Evolutionary conservation across 35 echinoderm and acorn worm species (phyloP), one percentile per base, ranked within the genome.

Genomic region (Patiria miniata): DNA sequence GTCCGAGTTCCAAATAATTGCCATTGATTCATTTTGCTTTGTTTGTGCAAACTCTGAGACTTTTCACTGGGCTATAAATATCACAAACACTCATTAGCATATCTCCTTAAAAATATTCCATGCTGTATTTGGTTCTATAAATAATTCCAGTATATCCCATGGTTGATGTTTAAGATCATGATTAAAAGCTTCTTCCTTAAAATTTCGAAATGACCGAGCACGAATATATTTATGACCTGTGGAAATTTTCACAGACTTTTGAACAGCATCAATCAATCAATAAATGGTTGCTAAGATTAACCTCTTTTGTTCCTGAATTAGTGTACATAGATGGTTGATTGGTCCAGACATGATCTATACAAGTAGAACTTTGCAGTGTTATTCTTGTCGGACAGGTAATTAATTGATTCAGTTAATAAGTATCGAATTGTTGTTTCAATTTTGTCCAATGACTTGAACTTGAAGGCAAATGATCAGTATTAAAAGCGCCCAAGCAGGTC

Each of bases 21-120:
- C 44, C 39, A 44, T 81, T 81, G 23, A 81, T 81, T 39, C 79
- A 81, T 81, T 40, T 6, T 44, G 79, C 39, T 4, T 50, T 28
- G 15, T 15, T 81, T 10, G 79, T 81, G 19, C 39, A 40, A 7
- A 81, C 79, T 44, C 51, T 81, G 3, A 81, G 39, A 81, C 51
- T 81, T 40, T n/a, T 81, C 12, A 81, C 39, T 28, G 51, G 39
- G 51, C 39, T 52, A 47, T 81, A 52, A 40, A 52, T 44, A 28
- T 81, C 79, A 81, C 79, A 81, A 38, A 81, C 51, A 28, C 51
- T 52, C 39, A 50, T 81, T 50, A 81, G 51, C 39, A 81, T n/a
- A 47, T 12, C 4, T 37, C 34, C 18, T 79, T 79, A 37, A 79
- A 79, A 79, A 61, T 29, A 19, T 19, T 61, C 58, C 58, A 61